Conservation (phyloP, 2,797 vertebrate species). For the Limosa lapponica region DNA sequence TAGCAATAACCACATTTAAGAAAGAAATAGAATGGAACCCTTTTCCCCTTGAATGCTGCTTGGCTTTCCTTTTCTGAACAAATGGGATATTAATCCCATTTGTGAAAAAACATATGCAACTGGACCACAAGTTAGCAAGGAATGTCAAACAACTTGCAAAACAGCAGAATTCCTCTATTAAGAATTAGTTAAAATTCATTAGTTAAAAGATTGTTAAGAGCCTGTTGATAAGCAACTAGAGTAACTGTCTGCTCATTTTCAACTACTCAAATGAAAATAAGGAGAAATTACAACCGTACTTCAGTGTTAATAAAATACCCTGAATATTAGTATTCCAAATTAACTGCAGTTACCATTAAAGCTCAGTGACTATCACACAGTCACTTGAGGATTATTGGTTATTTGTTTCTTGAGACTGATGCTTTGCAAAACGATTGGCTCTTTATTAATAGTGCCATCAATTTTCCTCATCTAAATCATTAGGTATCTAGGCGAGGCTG, state of each 20-base stretch:
- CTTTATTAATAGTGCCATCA: neutral
- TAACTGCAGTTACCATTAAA: neutral
- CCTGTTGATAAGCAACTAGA: neutral
- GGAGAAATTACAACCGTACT: neutral
- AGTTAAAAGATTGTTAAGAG: neutral
- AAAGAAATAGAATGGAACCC: neutral
- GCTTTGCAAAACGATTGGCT: neutral
- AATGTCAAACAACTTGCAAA: conserved; percentile 12
- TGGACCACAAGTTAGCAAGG: neutral
- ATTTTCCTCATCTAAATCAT: neutral
- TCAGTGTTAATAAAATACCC: neutral
- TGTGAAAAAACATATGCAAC: conserved; percentile 35
- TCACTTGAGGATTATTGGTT: neutral
- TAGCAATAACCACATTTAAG: neutral
- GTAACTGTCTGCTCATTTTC: conserved; percentile 9
- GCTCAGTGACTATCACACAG: neutral
- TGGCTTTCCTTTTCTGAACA: conserved; percentile 10
- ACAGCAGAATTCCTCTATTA: neutral
- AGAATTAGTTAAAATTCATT: conserved; percentile 38
- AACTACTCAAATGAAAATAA: neutral
- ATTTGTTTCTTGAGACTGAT: neutral
- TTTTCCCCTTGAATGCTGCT: neutral
- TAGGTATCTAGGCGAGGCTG: neutral
- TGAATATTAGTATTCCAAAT: neutral
- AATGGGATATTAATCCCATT: conserved; percentile 31